Evolutionary conservation across 1,140 invertebrate species (phyloP), one percentile per base, ranked within the genome.

Genomic region (Hycleus phaleratus): DNA sequence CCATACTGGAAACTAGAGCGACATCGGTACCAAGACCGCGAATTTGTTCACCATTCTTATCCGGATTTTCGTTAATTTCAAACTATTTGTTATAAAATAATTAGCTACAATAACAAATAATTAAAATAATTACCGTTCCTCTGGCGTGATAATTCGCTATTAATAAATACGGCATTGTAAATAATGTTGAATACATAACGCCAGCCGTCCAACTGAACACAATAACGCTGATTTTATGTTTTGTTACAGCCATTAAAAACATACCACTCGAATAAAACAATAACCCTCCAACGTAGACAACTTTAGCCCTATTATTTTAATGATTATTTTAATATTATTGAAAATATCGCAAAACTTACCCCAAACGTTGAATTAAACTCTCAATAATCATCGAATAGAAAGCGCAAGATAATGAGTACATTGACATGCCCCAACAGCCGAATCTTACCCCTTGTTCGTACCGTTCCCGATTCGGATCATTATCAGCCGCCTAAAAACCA

Each of bases 101-200:
- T 10, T 24, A 2, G 8, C 38, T 47, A 45, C 5, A 42, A 10
- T 7, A 9, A 8, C 10, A 0, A 18, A 39, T 45, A 5, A 8
- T 12, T 18, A 4, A 6, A 42, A 59, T 44, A 73, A 76, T 84
- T 79, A 96, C 94, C 77, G 83, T 85, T 61, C 88, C 85, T 38
- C 83, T 84, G 8, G 90, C 84, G 71, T 97, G 95, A 71, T 97
- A 97, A 70, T 95, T 88, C 2, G 95, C 93, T 7, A 97, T 83
- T 12, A 97, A 77, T 9, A 97, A 75, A 71, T 96, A 97, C 1
- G 95, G 95, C 91, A 97, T 95, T 2, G 94, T 98, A 73, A 98
- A 97, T 8, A 98, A 78, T 0, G 95, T 97, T 0, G 94, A 94
- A 73, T 97, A 98, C 93, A 97, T 95, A 26, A 98, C 85, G 0